Evolutionary conservation across 1,140 invertebrate species (phyloP), one percentile per base, ranked within the genome.

Genomic region (Nymphalis io): DNA sequence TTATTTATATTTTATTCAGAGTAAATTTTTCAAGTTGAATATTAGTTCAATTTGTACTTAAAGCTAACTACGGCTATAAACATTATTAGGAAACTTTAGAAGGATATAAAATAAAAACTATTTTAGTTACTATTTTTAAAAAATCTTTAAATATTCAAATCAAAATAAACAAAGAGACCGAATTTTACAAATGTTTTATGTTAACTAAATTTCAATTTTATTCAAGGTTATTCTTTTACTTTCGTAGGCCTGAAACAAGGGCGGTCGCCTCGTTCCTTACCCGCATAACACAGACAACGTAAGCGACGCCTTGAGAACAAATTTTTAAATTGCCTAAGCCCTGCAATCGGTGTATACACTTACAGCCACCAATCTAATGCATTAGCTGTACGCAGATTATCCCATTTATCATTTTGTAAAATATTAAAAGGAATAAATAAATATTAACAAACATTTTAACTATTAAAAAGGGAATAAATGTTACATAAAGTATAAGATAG

Each of bases 271-370:
- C 69, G 78, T 78, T 76, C 76, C 76, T 80, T 79, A 64, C 75
- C 74, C 74, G 74, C 78, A 85, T 83, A 83, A 82, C 85, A 80
- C 80, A 87, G 79, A 80, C 83, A 79, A 79, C 80, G 70, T 76
- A 82, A 74, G 81, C 75, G 78, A 81, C 82, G 82, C 85, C 80
- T 87, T 82, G 75, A 72, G 77, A 81, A 87, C 85, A 87, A 86
- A 87, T 89, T 89, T 89, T 89, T 87, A 89, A 89, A 87, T 89
- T 89, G 76, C 82, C 80, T 83, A 62, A 79, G 74, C 78, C 69
- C 73, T 79, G 69, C 77, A 80, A 72, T 80, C 70, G 51, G 66
- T 68, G 59, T 66, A 60, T 16, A 18, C 59, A 40, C 39, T 62
- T 44, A 44, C 42, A 55, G 20, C 51, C 23, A 46, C 48, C 39